These are phyloP conservation scores for Cinclus cinclus DNA, from an alignment of 2,113 vertebrate species.

Conservation along the genomic window DNA sequence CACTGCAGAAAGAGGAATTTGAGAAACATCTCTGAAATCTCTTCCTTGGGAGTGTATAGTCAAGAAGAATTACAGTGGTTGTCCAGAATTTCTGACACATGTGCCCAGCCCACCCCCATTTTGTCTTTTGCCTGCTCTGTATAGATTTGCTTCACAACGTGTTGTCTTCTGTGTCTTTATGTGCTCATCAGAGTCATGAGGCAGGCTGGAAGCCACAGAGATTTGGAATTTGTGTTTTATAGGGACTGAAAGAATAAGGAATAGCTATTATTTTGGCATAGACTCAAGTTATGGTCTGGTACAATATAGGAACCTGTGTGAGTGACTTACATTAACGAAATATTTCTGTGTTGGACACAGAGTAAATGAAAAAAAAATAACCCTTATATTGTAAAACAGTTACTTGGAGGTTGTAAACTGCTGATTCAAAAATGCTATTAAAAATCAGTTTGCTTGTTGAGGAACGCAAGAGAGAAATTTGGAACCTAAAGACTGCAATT, in stretches of 20 bases:
- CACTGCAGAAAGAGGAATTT: background rate
- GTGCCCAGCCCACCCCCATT: fast-evolving
- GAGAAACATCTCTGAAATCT: background rate
- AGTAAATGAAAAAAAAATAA: background rate
- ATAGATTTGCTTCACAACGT: background rate
- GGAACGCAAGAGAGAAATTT: background rate
- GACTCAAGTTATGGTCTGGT: background rate
- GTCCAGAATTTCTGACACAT: background rate
- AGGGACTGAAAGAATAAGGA: background rate
- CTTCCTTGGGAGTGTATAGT: background rate
- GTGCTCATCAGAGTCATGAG: background rate
- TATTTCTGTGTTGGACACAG: background rate
- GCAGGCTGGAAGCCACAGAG: background rate
- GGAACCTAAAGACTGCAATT: background rate
- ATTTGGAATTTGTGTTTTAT: background rate
- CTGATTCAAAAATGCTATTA: background rate
- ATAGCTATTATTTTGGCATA: background rate
- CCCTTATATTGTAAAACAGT: background rate
- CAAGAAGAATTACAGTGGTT: background rate
- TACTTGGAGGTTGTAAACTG: background rate
- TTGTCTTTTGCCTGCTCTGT: background rate
- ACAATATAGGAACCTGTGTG: background rate
- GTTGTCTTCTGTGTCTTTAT: too few relatives aligned
- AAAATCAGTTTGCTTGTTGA: background rate
- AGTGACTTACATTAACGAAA: background rate